A percentile compares a stretch with the other conserved stretches of the same genome.
Evolutionary conservation across 2,113 vertebrate genomes (phyloP).

Genomic region (Macaca nemestrina): DNA sequence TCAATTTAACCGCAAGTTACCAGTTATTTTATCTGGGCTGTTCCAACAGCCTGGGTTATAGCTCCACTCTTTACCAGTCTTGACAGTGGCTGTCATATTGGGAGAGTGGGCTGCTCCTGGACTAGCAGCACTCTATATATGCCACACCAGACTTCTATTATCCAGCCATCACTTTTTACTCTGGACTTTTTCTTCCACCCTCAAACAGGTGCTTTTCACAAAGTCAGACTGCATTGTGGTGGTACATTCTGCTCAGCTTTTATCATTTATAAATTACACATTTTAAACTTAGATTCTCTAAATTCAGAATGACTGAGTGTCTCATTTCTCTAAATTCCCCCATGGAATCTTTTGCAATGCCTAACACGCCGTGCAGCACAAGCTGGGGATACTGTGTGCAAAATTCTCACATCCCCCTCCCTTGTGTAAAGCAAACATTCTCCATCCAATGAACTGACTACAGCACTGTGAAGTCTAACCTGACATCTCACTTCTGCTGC

Average conservation of each 20-base stretch:
- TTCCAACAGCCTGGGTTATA: background rate
- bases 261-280: background rate
- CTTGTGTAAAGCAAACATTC: background rate
- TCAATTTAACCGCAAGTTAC: background rate
- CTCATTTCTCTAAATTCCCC: background rate
- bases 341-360: background rate
- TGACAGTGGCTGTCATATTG: background rate
- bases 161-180: background rate
- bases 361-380: background rate
- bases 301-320: background rate
- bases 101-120: background rate
- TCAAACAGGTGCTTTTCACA: background rate
- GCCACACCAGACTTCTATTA: too few relatives aligned
- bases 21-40: background rate
- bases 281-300: slow-evolving; percentile 38
- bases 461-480: background rate
- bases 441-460: background rate
- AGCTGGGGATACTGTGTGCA: background rate
- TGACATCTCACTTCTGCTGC: background rate
- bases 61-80: background rate
- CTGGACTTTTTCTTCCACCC: background rate
- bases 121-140: fast-evolving
- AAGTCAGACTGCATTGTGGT: background rate
- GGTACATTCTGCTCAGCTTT: background rate
- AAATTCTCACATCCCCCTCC: background rate